Evolutionary conservation across 2,888 invertebrate genomes (phyloP), one percentile per base, ranked within the genome.

Genomic region (Eilema caniola): DNA sequence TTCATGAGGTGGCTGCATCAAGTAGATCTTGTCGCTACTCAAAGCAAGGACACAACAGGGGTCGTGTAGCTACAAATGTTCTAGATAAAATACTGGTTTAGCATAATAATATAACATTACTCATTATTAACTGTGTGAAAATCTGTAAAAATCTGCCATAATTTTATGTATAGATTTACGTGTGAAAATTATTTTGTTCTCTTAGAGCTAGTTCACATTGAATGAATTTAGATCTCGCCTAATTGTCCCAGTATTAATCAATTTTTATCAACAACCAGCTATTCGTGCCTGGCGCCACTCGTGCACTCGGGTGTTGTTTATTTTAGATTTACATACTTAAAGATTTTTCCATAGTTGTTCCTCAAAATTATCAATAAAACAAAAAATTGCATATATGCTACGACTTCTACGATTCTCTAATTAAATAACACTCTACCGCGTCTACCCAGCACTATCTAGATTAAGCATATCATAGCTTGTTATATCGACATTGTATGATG

Each of bases 81-180:
- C 23, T 24, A 61, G 67, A 61, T 67, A 60, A 61, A 31, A 10
- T 47, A 16, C 31, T 28, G 28, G 53, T n/a, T 59, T 61, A 61
- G 53, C 23, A 25, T 63, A 7, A 63, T 41, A 57, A 62, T 62
- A 41, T 62, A 41, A 47, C 31, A 59, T 60, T 23, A 53, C 53
- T 24, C 20, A 28, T 57, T 37, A 56, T 37, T 7, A 20, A 37
- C n/a, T 63, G 62, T 70, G 70, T 70, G 70, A 70, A 63, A 62
- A 59, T 60, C 23, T 70, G 56, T 41, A 53, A 61, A 65, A n/a
- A 10, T 61, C 10, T 20, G 24, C 57, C 3, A 56, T 25, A 37
- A 20, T 62, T 24, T 37, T 33, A n/a, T 16, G 11, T 57, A 16
- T 20, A 25, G 14, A 33, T n/a, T 61, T 20, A n/a, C 56, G 62